Conservation (phyloP, 2,888 invertebrate genomes). For the Cheilosia scutellata region DNA sequence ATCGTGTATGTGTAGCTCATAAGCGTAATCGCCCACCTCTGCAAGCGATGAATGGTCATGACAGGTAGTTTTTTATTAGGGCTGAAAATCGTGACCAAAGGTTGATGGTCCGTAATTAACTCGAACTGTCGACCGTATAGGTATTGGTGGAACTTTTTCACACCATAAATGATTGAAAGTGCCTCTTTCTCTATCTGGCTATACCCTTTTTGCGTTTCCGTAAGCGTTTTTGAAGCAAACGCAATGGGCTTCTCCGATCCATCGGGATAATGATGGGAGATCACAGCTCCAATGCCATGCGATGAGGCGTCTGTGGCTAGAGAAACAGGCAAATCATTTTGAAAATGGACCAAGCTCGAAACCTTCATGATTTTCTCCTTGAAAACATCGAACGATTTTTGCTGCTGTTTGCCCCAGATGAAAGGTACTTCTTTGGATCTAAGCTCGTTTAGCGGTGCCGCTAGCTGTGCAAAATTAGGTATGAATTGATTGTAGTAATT, state of each 20-base stretch:
- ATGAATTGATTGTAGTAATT: conserved; percentile 41
- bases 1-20: conserved; percentile 49
- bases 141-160: conserved; percentile 51
- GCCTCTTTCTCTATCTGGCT: conserved; percentile 38
- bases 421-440: conserved; percentile 51
- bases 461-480: conserved; percentile 56
- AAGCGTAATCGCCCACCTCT: conserved; percentile 57
- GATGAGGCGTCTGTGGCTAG: conserved; percentile 59
- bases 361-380: conserved; percentile 18
- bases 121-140: conserved; percentile 58
- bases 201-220: conserved; percentile 16
- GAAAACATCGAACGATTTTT: not conserved
- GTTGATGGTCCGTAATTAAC: conserved; percentile 62
- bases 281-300: conserved; percentile 41
- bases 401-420: not conserved
- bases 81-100: conserved; percentile 34
- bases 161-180: conserved; percentile 17
- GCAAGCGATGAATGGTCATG: conserved; percentile 57
- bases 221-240: conserved; percentile 65
- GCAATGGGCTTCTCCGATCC: conserved; percentile 54
- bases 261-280: conserved; percentile 50
- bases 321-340: conserved; percentile 46
- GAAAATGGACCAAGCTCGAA: conserved; percentile 48
- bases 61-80: conserved; percentile 60
- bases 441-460: conserved; percentile 76